phyloP scores from a whole-genome alignment of 1,140 invertebrate species.

The Zaprionus capensis region DNA sequence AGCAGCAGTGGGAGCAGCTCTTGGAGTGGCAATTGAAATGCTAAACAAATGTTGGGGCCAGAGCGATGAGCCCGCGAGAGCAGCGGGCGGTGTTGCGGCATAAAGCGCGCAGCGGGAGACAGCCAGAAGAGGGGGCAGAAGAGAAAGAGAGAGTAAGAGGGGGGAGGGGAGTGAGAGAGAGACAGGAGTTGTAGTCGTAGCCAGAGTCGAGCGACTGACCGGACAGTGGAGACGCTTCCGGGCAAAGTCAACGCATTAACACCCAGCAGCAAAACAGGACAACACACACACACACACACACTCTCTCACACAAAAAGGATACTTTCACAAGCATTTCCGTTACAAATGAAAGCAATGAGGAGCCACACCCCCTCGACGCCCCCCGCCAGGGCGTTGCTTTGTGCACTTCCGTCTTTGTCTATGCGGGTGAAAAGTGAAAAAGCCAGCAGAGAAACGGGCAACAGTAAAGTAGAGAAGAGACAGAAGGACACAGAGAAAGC shows the following conservation, averaged over 20 bases:
- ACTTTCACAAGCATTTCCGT: constrained; percentile 81
- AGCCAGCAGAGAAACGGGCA: constrained; percentile 21
- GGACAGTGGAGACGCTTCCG: constrained; percentile 71
- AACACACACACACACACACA: constrained; percentile 43
- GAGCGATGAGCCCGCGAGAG: neutral
- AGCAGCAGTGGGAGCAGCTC: constrained; percentile 8
- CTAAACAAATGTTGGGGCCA: constrained; percentile 23
- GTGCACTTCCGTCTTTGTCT: constrained; percentile 75
- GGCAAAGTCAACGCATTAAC: constrained; percentile 64
- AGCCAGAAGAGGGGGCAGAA: too few species aligned
- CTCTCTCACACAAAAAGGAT: constrained; percentile 55
- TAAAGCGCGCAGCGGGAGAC: constrained; percentile 69
- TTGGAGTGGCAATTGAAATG: constrained; percentile 38
- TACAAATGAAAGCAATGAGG: constrained; percentile 80
- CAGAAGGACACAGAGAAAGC: neutral
- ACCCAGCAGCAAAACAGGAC: constrained; percentile 41
- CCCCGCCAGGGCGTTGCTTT: constrained; percentile 8
- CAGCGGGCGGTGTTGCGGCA: constrained; percentile 39
- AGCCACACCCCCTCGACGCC: neutral
- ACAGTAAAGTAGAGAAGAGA: constrained; percentile 4
- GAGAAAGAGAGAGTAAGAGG: neutral
- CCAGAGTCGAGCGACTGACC: constrained; percentile 8
- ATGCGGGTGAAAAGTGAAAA: constrained; percentile 46
- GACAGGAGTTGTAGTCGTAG: neutral
- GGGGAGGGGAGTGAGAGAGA: neutral